Evolutionary conservation across 2,888 invertebrate species (phyloP), one percentile per base, ranked within the genome.

Genomic region (Strigamia transsilvanica): DNA sequence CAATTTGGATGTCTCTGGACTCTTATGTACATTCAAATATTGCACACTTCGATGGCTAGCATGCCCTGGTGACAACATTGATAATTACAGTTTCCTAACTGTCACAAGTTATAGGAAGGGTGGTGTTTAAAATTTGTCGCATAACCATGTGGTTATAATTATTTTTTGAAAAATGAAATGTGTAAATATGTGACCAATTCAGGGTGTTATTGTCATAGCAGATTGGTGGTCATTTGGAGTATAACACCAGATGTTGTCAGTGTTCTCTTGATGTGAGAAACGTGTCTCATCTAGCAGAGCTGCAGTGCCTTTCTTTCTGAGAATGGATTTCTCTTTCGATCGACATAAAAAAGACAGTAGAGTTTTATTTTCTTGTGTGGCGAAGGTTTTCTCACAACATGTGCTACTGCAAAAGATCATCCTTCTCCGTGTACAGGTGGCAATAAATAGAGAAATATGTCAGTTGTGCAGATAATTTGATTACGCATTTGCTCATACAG

Each of bases 181-280:
- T 66, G 61, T 66, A 66, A 66, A 66, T 66, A 15, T 66, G 61
- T 66, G 18, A 66, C n/a, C 61, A 66, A 66, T 21, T 23, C 61
- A 66, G 61, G 13, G 61, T 23, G 61, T 66, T 66, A 66, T 66
- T 66, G 61, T 66, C 61, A 66, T 66, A 66, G 61, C 61, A 66
- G 61, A 66, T 66, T 66, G 61, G 61, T 66, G 61, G 61, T 66
- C 61, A 66, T 66, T 66, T 66, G 61, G 61, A 66, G 61, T 23
- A 38, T 38, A 66, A 66, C 61, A 66, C 61, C 61, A 66, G 61
- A 66, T 66, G 61, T 66, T 66, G 61, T 66, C 61, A 66, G 61
- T 66, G 61, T 66, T 66, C 61, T 66, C 61, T 66, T 66, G 61
- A 66, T 66, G 61, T 18, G 61, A 66, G 61, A 66, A 66, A 66